These are phyloP conservation scores for Lymantria monacha DNA, from an alignment of 2,888 invertebrate species.

Conservation along the genomic window DNA sequence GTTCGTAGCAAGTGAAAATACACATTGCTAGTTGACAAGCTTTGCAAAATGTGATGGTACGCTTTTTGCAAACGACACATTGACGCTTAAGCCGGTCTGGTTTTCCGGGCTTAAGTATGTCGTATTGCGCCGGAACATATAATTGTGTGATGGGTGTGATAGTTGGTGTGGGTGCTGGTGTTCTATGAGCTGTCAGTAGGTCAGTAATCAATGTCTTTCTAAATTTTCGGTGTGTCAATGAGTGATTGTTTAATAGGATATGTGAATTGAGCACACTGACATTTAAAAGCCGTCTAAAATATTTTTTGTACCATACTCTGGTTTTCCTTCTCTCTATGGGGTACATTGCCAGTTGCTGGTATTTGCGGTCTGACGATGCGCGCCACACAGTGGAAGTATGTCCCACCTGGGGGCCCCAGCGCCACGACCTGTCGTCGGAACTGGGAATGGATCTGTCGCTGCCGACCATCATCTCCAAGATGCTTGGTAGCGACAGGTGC, in stretches of 20 bases:
- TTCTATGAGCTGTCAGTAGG: not conserved
- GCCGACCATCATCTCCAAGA: too few relatives aligned
- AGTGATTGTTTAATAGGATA: not conserved
- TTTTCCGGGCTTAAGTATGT: not conserved
- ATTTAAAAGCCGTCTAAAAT: slow-evolving; percentile 21
- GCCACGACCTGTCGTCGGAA: too few relatives aligned
- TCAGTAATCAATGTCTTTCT: not conserved
- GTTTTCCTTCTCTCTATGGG: slow-evolving; percentile 20
- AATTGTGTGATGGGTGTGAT: not conserved
- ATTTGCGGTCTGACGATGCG: too few relatives aligned
- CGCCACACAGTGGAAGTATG: too few relatives aligned
- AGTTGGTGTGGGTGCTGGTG: not conserved
- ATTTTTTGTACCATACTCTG: slow-evolving; percentile 29
- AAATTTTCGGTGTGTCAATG: not conserved
- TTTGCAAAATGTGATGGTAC: not conserved
- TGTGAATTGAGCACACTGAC: slow-evolving; percentile 21
- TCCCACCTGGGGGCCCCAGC: too few relatives aligned
- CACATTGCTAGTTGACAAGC: not conserved
- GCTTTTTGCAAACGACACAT: not conserved
- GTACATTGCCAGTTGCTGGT: slow-evolving; percentile 20
- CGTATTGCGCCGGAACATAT: not conserved
- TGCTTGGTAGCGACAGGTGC: too few relatives aligned
- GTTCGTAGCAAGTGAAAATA: not conserved
- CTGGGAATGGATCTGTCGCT: too few relatives aligned
- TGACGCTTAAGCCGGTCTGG: not conserved